Conservation (phyloP, 2,113 vertebrate genomes). For the Falco punctatus region DNA sequence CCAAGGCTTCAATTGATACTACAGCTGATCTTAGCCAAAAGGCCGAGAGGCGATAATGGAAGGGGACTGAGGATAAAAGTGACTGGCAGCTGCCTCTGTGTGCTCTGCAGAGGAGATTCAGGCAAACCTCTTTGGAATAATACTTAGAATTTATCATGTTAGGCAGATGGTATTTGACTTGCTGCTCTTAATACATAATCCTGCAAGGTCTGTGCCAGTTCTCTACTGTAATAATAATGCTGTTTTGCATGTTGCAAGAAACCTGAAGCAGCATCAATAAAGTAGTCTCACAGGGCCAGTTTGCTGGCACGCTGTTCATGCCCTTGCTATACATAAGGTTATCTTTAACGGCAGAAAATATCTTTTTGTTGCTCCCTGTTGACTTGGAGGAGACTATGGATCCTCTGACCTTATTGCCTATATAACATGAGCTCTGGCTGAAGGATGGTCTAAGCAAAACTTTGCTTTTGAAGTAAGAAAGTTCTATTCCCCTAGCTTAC, state of each 20-base stretch:
- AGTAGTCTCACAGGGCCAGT: background rate
- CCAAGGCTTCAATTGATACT: background rate
- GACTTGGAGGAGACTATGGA: conserved; percentile 1
- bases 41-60: background rate
- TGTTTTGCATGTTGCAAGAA: background rate
- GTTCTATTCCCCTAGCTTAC: background rate
- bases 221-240: background rate
- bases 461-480: background rate
- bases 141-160: background rate
- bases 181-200: conserved; percentile 3
- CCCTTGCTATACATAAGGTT: background rate
- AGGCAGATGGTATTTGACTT: conserved; percentile 34
- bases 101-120: background rate
- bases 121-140: conserved; percentile 12
- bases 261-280: conserved; percentile 19
- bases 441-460: background rate
- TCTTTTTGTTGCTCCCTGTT: conserved; percentile 20
- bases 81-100: background rate
- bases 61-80: background rate
- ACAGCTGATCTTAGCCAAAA: background rate
- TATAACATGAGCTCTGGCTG: background rate
- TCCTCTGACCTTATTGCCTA: conserved; percentile 6
- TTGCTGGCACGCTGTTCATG: background rate
- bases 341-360: conserved; percentile 25
- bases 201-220: conserved; percentile 30